Evolutionary conservation across 2,113 vertebrate species (phyloP).

Genomic region (Chlamydotis undulata): DNA sequence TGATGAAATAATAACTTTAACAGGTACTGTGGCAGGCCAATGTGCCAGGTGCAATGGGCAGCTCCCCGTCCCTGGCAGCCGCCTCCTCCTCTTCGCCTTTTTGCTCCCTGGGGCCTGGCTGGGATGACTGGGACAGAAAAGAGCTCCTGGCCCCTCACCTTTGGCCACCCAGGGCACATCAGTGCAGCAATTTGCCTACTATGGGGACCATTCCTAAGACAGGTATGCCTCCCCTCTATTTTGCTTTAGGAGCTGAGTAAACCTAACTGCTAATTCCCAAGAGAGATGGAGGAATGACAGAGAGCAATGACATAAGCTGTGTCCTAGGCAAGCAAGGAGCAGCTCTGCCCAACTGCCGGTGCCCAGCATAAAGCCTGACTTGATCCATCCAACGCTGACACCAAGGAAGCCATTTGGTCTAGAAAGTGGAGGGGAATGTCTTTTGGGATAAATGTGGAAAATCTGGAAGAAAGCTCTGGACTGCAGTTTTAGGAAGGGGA

Average conservation of each 20-base stretch:
- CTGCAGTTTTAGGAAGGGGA: not conserved
- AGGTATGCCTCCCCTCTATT: not conserved
- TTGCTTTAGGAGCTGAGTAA: not conserved
- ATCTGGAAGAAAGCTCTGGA: not conserved
- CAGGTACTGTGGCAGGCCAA: not conserved
- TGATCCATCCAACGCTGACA: not conserved
- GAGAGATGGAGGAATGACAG: not conserved
- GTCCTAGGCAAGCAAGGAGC: not conserved
- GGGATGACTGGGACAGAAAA: not conserved
- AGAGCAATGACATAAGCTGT: rapidly evolving
- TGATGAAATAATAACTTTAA: not conserved
- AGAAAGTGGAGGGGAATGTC: not conserved
- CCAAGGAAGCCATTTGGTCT: not conserved
- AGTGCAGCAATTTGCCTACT: not conserved
- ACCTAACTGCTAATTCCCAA: not conserved
- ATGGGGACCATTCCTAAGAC: rapidly evolving
- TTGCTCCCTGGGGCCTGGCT: not conserved
- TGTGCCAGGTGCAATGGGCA: not conserved
- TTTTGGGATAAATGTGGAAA: not conserved
- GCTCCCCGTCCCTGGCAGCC: not conserved
- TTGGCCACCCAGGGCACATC: not conserved
- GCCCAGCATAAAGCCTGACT: not conserved
- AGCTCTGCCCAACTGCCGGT: not conserved
- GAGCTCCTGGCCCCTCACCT: not conserved
- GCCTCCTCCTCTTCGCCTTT: not conserved